Conservation (phyloP, 1,140 invertebrate species). For the Zaprionus capensis region DNA sequence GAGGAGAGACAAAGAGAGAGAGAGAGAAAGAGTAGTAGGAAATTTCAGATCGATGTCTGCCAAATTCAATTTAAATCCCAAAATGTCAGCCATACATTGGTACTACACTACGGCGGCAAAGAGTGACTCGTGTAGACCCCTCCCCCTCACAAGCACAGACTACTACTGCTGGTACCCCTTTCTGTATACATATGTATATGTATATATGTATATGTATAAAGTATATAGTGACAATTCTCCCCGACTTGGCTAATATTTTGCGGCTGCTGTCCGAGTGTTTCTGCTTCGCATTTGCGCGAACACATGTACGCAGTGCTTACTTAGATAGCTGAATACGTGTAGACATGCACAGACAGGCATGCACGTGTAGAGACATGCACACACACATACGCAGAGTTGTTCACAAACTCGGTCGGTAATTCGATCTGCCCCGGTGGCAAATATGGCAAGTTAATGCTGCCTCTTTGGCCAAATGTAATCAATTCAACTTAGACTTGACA, state of each 20-base stretch:
- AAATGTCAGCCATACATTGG: conserved; percentile 72
- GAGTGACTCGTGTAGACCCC: conserved; percentile 14
- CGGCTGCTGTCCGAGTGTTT: conserved; percentile 16
- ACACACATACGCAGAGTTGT: neutral
- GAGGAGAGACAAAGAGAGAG: conserved; percentile 8
- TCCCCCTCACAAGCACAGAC: neutral
- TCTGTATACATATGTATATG: neutral
- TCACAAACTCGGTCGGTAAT: conserved; percentile 38
- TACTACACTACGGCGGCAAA: conserved; percentile 43
- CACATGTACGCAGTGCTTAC: conserved; percentile 12
- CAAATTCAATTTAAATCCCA: conserved; percentile 51
- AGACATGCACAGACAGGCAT: conserved; percentile 19
- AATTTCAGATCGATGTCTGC: conserved; percentile 58
- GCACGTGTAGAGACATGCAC: conserved; percentile 2
- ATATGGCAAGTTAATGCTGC: conserved; percentile 62
- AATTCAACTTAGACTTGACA: conserved; percentile 64
- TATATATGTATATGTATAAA: neutral
- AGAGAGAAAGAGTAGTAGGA: conserved; percentile 6
- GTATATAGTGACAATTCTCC: neutral
- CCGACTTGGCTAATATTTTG: conserved; percentile 22
- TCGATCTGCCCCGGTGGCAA: conserved; percentile 55
- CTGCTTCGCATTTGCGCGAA: conserved; percentile 11
- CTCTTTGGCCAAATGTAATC: conserved; percentile 63
- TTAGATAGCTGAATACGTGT: conserved; percentile 12
- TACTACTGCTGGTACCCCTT: neutral